phyloP scores from a whole-genome alignment of 2,113 vertebrate species.

The mouse (Mus musculus) region GRCm39 chr3:50080501-50081000 shows the following conservation, averaged over 20 bases:
- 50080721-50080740: neutral
- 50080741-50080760: neutral
- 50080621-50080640: neutral
- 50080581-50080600: neutral
- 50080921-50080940: conserved; percentile 36
- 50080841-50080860: neutral
- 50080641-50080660: neutral
- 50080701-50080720: neutral
- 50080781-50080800: neutral
- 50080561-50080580: neutral
- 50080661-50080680: neutral
- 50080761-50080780: neutral
- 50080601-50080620: neutral
- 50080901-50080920: neutral
- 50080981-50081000: conserved; percentile 19
- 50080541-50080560: neutral
- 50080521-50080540: neutral
- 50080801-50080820: neutral
- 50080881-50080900: neutral
- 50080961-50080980: neutral
- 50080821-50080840: neutral
- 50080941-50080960: neutral
- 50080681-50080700: neutral
- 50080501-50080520: neutral
- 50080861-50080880: neutral